Conservation (phyloP, 2,888 invertebrate genomes). For the Leptopterna dolabrata region DNA sequence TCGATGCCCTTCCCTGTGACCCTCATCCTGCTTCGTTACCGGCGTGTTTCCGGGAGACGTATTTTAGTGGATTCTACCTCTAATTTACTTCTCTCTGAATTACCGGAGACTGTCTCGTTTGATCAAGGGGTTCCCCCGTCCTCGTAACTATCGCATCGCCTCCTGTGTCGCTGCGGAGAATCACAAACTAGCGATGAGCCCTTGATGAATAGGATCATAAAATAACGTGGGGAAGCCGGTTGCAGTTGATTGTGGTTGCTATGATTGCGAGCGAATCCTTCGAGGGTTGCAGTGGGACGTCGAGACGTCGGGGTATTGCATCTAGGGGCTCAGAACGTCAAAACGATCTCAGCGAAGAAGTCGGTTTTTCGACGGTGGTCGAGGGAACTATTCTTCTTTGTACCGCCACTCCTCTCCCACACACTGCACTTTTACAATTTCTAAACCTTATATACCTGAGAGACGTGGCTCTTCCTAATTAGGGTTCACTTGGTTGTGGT, state of each 20-base stretch:
- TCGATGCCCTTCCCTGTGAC: neutral
- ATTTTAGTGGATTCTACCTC: constrained; percentile 3
- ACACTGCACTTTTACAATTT: too few species aligned
- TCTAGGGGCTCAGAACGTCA: too few species aligned
- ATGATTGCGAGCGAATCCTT: neutral
- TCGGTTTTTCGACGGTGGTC: too few species aligned
- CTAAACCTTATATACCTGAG: too few species aligned
- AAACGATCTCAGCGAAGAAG: too few species aligned
- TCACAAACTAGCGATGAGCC: neutral
- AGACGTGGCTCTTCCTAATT: too few species aligned
- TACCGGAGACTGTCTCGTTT: neutral
- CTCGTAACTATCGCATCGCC: neutral
- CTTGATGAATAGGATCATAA: neutral
- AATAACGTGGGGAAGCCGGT: neutral
- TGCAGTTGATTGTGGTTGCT: neutral
- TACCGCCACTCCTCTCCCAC: too few species aligned
- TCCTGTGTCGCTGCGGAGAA: neutral
- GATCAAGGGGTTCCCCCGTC: neutral
- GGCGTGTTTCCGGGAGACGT: neutral
- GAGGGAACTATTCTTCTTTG: too few species aligned
- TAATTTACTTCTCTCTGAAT: neutral
- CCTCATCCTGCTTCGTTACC: constrained; percentile 16
- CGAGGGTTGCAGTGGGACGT: neutral
- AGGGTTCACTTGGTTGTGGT: too few species aligned
- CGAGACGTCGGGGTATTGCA: too few species aligned